Evolutionary conservation across 2,888 invertebrate species (phyloP).

Genomic region (Leucoma salicis): DNA sequence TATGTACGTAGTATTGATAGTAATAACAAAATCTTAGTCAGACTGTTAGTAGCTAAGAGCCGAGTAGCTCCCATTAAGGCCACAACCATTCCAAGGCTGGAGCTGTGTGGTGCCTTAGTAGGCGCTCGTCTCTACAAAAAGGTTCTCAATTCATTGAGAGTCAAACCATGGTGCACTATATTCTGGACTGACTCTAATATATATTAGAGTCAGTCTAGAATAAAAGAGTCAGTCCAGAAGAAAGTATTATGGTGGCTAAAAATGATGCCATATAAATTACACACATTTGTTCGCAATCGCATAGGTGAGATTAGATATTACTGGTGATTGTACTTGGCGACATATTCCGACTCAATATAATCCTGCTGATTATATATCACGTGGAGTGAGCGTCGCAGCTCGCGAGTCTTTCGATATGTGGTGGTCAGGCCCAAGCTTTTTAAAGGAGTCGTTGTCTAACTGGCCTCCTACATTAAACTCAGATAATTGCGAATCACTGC

Average conservation of each 20-base stretch:
- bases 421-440: constrained; percentile 21
- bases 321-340: constrained; percentile 13
- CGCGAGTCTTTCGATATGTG: constrained; percentile 11
- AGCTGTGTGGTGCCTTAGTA: constrained; percentile 25
- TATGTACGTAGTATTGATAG: neutral
- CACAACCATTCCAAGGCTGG: constrained; percentile 2
- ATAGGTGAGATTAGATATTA: neutral
- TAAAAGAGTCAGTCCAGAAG: no score
- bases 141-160: neutral
- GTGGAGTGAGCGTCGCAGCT: constrained; percentile 13
- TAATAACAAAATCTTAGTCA: neutral
- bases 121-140: neutral
- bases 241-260: neutral
- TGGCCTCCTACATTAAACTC: neutral
- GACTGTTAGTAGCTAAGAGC: neutral
- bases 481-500: no score
- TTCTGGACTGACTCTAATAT: neutral
- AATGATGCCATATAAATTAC: neutral
- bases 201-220: no score
- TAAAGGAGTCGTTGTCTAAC: neutral
- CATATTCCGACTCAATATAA: constrained; percentile 29
- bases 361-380: constrained; percentile 29
- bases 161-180: neutral
- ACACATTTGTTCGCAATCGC: neutral
- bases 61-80: neutral